Conservation (phyloP, 2,113 vertebrate species). For the Polypterus senegalus region DNA sequence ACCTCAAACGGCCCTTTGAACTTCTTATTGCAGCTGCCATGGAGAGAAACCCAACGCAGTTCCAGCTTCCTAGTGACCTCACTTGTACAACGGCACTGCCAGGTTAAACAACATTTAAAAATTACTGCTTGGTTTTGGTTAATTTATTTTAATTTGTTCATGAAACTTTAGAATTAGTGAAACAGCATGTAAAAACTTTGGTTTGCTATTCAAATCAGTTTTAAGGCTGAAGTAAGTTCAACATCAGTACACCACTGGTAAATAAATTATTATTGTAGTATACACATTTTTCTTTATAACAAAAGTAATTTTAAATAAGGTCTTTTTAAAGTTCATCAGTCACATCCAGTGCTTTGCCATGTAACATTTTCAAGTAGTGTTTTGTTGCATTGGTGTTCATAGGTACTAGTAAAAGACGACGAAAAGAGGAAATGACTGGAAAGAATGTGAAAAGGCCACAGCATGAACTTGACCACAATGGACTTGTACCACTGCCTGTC, state of each 20-base stretch:
- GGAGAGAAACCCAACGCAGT: slow-evolving; percentile 95
- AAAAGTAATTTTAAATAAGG: too few relatives aligned
- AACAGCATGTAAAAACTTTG: too few relatives aligned
- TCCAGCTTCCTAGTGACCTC: slow-evolving; percentile 92
- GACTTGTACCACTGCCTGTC: slow-evolving; percentile 85
- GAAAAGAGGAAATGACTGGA: slow-evolving; percentile 85
- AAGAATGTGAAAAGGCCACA: slow-evolving; percentile 87
- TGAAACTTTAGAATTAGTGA: too few relatives aligned
- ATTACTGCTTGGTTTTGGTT: too few relatives aligned
- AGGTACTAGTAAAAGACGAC: slow-evolving; percentile 93
- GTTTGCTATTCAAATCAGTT: too few relatives aligned
- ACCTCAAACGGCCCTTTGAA: slow-evolving; percentile 90
- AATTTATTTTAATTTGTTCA: too few relatives aligned
- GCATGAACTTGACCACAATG: slow-evolving; percentile 88
- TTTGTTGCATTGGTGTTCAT: neutral
- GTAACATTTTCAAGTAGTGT: slow-evolving; percentile 8
- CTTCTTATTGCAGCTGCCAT: slow-evolving; percentile 92
- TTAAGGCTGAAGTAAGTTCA: too few relatives aligned
- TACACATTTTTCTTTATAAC: too few relatives aligned
- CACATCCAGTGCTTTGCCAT: slow-evolving; percentile 17
- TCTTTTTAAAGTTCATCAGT: neutral
- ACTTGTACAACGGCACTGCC: slow-evolving; percentile 94
- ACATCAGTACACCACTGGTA: too few relatives aligned
- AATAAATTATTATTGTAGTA: too few relatives aligned
- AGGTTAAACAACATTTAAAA: slow-evolving; percentile 42